Evolutionary conservation across 2,888 invertebrate species (phyloP).

Genomic region (Julus scandinavius): DNA sequence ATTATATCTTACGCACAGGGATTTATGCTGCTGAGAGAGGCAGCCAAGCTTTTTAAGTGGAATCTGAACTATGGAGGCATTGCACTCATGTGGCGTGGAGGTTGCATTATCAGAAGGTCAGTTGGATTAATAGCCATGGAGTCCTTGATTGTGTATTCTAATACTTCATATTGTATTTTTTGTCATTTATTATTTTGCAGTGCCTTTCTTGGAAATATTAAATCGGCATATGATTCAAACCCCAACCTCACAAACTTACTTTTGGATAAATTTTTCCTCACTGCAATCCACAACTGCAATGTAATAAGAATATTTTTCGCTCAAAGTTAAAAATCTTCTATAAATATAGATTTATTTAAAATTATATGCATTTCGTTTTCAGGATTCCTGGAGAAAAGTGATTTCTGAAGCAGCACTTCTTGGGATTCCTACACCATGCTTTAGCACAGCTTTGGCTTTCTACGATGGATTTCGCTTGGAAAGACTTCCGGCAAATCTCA

Average conservation of each 20-base stretch:
- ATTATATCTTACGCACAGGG: conserved; percentile 99
- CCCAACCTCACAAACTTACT: conserved; percentile 86
- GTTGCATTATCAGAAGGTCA: conserved; percentile 96
- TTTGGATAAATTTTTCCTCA: conserved; percentile 91
- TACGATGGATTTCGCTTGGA: conserved; percentile 94
- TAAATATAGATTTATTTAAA: neutral
- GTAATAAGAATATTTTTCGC: conserved; percentile 65
- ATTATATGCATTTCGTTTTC: conserved; percentile 55
- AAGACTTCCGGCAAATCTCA: conserved; percentile 90
- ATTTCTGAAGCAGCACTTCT: conserved; percentile 73
- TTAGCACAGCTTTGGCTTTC: conserved; percentile 94
- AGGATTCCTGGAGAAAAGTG: conserved; percentile 84
- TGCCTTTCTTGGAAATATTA: conserved; percentile 88
- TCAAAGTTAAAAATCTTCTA: neutral
- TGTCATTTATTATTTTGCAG: conserved; percentile 66
- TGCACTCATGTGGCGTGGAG: conserved; percentile 99
- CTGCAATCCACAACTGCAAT: conserved; percentile 80
- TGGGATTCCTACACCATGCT: conserved; percentile 94
- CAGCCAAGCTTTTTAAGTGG: conserved; percentile 92
- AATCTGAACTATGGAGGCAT: conserved; percentile 97
- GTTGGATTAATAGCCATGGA: conserved; percentile 57
- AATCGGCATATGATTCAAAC: conserved; percentile 91
- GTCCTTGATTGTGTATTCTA: neutral
- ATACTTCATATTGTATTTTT: neutral
- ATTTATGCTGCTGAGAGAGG: conserved; percentile 93